Percentiles rank a stretch among this genome's conserved stretches.
Conservation (phyloP, 2,113 vertebrate genomes). For the Coturnix japonica region DNA sequence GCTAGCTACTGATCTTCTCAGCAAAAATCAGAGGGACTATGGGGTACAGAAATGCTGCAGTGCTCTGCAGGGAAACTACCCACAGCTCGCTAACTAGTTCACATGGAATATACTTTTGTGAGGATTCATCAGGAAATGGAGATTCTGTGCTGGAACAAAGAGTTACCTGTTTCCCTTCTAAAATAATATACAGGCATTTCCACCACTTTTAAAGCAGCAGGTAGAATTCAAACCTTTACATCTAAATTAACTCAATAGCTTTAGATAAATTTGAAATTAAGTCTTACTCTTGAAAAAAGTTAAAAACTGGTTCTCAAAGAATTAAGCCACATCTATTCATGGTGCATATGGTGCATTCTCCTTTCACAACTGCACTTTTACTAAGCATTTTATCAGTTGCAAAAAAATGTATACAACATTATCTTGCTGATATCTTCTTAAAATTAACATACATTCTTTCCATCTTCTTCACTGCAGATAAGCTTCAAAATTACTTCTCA, state of each 20-base stretch:
- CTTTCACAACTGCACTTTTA: background rate
- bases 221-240: background rate
- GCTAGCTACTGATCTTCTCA: background rate
- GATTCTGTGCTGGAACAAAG: background rate
- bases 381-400: background rate
- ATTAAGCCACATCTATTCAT: background rate
- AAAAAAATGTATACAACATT: background rate
- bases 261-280: background rate
- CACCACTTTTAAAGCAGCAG: background rate
- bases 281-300: background rate
- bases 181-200: background rate
- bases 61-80: background rate
- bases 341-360: background rate
- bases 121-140: background rate
- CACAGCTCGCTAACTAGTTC: accelerated
- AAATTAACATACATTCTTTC: background rate
- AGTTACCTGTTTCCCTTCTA: background rate
- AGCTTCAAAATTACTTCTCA: background rate
- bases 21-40: background rate
- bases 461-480: background rate
- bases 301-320: background rate
- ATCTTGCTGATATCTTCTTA: background rate
- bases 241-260: background rate
- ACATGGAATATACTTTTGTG: accelerated
- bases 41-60: background rate